phyloP scores from a whole-genome alignment of 53 echinoderm and acorn worm genomes.

The Henricia sp. region DNA sequence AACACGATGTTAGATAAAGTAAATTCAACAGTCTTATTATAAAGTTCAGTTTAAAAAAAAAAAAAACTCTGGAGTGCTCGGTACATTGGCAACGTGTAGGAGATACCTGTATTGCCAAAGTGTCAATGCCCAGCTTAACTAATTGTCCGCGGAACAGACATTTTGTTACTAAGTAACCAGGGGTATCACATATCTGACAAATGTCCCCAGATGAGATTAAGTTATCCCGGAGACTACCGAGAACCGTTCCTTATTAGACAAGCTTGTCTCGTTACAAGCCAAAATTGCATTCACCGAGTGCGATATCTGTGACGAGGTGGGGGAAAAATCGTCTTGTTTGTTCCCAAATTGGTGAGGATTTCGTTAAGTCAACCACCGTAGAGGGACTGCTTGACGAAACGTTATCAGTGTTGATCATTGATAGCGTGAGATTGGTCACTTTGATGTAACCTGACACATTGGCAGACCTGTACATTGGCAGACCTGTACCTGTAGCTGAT shows the following conservation, averaged over 20 bases:
- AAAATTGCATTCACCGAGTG: not conserved
- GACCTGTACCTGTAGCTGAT: too few relatives aligned
- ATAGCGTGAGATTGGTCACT: conserved; percentile 3
- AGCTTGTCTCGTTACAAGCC: conserved; percentile 9
- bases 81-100: too few relatives aligned
- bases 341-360: conserved; percentile 44
- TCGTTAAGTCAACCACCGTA: conserved; percentile 34
- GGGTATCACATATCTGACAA: conserved; percentile 35
- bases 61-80: too few relatives aligned
- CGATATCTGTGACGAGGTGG: not conserved
- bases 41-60: too few relatives aligned
- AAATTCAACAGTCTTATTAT: too few relatives aligned
- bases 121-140: not conserved
- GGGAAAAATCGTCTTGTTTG: conserved; percentile 32
- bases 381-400: conserved; percentile 27
- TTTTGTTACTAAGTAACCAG: conserved; percentile 23
- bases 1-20: too few relatives aligned
- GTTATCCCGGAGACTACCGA: not conserved
- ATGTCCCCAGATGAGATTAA: conserved; percentile 54
- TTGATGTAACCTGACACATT: conserved; percentile 23
- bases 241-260: conserved; percentile 27
- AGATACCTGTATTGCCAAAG: too few relatives aligned
- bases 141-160: conserved; percentile 14
- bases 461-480: not conserved
- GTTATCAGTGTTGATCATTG: conserved; percentile 21